Evolutionary conservation across 1,140 invertebrate species (phyloP).

Genomic region (Euglossa dilemma): DNA sequence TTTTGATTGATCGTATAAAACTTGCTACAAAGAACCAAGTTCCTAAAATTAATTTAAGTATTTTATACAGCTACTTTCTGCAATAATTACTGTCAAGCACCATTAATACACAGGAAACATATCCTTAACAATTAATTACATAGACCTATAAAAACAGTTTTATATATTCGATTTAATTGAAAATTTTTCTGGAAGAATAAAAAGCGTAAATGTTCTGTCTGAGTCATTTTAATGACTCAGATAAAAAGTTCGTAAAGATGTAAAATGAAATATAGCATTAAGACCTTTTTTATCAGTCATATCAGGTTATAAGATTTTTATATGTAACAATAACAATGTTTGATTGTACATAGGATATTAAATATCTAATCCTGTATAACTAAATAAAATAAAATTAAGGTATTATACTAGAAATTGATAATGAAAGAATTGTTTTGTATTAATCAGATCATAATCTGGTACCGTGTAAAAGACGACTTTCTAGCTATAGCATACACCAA

Average conservation of each 20-base stretch:
- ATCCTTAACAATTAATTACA: conserved; percentile 18
- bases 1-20: conserved; percentile 26
- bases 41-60: conserved; percentile 25
- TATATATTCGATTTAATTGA: background rate
- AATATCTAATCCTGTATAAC: background rate
- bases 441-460: background rate
- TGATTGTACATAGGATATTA: background rate
- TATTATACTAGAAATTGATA: background rate
- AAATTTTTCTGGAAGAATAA: conserved; percentile 3
- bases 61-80: background rate
- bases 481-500: conserved; percentile 7
- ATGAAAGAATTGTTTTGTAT: background rate
- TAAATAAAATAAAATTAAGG: background rate
- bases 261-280: background rate
- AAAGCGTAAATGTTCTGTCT: background rate
- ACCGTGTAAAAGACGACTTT: background rate
- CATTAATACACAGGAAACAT: conserved; percentile 27
- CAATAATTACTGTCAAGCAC: conserved; percentile 32
- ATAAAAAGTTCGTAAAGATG: background rate
- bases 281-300: background rate
- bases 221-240: background rate
- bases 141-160: conserved; percentile 10
- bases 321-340: conserved; percentile 22
- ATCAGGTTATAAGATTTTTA: conserved; percentile 18
- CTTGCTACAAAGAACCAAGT: background rate